Evolutionary conservation across 2,113 vertebrate genomes (phyloP).

Genomic region (Protobothrops flavoviridis): DNA sequence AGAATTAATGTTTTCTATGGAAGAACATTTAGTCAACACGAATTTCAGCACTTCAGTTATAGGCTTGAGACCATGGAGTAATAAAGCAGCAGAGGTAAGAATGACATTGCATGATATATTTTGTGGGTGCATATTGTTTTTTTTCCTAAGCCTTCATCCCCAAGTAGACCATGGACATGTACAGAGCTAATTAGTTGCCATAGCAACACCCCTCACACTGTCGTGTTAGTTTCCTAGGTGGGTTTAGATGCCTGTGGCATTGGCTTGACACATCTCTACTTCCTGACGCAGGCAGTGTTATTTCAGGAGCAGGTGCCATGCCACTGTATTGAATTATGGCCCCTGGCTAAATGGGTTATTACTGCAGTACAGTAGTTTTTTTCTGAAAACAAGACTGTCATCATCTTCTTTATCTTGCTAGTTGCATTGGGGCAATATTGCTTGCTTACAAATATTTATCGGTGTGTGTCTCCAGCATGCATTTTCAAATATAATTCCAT

Average conservation of each 20-base stretch:
- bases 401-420: background rate
- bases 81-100: background rate
- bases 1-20: background rate
- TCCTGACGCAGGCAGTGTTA: constrained; percentile 27
- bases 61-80: background rate
- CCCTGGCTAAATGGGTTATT: background rate
- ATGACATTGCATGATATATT: background rate
- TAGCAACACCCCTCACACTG: constrained; percentile 25
- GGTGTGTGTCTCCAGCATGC: background rate
- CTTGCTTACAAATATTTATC: background rate
- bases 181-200: background rate
- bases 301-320: constrained; percentile 24
- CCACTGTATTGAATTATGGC: constrained; percentile 23
- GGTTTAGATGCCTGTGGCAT: background rate
- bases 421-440: background rate
- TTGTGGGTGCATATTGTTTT: background rate
- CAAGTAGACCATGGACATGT: background rate
- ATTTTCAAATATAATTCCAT: background rate
- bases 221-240: constrained; percentile 14
- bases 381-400: background rate
- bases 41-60: background rate
- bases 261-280: background rate
- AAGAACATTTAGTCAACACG: background rate
- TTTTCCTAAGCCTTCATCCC: background rate
- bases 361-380: background rate